Evolutionary conservation across 2,113 vertebrate species (phyloP), one percentile per base, ranked within the genome.

Genomic region (Gasterosteus nipponicus): DNA sequence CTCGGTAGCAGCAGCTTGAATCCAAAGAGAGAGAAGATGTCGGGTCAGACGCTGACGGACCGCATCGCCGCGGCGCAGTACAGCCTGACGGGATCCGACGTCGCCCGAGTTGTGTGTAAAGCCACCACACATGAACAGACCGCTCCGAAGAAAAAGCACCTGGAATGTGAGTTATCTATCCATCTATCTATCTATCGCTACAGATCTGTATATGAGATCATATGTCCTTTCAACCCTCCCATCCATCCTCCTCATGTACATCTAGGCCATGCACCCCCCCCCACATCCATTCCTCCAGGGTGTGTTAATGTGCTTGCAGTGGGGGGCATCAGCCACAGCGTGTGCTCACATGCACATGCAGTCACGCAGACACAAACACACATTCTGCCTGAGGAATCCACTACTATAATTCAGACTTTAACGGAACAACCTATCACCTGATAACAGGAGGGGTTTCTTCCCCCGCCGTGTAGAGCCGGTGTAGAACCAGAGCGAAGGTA

Each of bases 61-160:
- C 96, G 98, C 92, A 99, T 99, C 93, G 98, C 98, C 86, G 98
- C 98, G 86, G 98, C 98, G 82, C 98, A 99, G 94, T 98, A 99
- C 95, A 97, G 93, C 88, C 96, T 99, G 91, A 99, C 97, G 33
- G 98, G 98, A 72, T 99, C 98, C 3, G 97, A 98, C 80, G 97
- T 99, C 68, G 94, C 95, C 75, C 95, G 97, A 69, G 97, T 96
- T 4, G 97, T 99, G 87, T 99, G 98, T 93, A 99, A 99, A 91
- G 94, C 98, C 82, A 99, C 97, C 93, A 99, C 98, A 73, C 98
- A 99, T 78, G 98, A 99, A 89, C 97, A 98, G 92, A 99, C 98
- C 87, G 95, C 96, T 69, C 98, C 98, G 78, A 99, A 99, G 96
- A 99, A 99, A 57, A 99, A 99, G 84, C 98, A 99, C 96, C 95